Percentiles rank a stretch among this genome's conserved stretches.
phyloP scores from a whole-genome alignment of 53 echinoderm and acorn worm genomes.

The Echinometra lucunter region DNA sequence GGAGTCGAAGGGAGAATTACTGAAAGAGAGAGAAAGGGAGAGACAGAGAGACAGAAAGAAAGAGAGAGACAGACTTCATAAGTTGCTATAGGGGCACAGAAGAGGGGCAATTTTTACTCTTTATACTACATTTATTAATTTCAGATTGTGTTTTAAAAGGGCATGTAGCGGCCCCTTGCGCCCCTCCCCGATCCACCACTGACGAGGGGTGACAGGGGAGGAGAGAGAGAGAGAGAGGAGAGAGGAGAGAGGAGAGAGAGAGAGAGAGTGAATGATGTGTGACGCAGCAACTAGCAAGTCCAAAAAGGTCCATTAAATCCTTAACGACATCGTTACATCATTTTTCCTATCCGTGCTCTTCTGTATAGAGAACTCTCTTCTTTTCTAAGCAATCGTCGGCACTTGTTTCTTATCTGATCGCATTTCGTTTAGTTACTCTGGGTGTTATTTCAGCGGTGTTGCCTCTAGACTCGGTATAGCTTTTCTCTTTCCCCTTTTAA shows the following conservation, averaged over 20 bases:
- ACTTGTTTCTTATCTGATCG: conserved; percentile 59
- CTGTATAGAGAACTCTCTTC: neutral
- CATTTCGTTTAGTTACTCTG: conserved; percentile 60
- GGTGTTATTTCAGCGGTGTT: conserved; percentile 58
- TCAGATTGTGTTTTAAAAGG: too few species aligned
- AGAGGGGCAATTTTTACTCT: too few species aligned
- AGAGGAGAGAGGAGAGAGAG: neutral
- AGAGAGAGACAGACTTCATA: too few species aligned
- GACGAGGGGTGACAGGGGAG: too few species aligned
- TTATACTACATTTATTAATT: too few species aligned
- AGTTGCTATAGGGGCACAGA: too few species aligned
- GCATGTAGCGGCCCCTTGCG: too few species aligned
- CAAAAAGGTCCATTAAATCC: conserved; percentile 38
- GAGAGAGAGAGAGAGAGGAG: neutral
- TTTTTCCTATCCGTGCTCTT: neutral
- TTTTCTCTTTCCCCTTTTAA: neutral
- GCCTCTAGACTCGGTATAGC: conserved; percentile 44
- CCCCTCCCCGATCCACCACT: too few species aligned
- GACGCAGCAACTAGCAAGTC: neutral
- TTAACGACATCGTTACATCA: conserved; percentile 2
- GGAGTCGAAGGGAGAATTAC: too few species aligned
- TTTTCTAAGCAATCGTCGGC: conserved; percentile 18
- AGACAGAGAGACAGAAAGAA: too few species aligned
- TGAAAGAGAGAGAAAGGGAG: too few species aligned
- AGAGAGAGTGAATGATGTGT: neutral